Conservation (phyloP, 2,888 invertebrate genomes). For the Tinea semifulvella region DNA sequence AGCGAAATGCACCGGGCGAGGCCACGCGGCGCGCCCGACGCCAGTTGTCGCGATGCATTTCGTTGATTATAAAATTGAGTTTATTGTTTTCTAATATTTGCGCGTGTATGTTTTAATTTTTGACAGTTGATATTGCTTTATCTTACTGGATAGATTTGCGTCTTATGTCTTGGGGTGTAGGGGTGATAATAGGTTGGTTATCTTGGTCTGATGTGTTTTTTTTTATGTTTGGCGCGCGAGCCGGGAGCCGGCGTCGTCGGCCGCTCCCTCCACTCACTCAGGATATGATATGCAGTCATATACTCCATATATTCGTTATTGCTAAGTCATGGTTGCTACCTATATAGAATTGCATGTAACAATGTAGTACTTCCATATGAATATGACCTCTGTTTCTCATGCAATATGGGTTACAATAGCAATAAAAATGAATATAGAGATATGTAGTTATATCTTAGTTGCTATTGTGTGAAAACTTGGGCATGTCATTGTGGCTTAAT, state of each 20-base stretch:
- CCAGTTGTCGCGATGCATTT: slow-evolving; percentile 34
- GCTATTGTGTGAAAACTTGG: too few relatives aligned
- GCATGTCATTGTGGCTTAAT: too few relatives aligned
- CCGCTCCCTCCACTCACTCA: not conserved
- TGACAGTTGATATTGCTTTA: slow-evolving; percentile 64
- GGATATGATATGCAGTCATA: too few relatives aligned
- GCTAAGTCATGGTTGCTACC: not conserved
- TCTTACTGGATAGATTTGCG: slow-evolving; percentile 39
- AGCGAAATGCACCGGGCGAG: slow-evolving; percentile 62
- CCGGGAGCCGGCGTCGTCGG: slow-evolving; percentile 37
- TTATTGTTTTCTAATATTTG: slow-evolving; percentile 56
- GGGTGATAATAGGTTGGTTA: slow-evolving; percentile 44
- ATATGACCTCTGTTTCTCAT: not conserved
- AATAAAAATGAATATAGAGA: too few relatives aligned
- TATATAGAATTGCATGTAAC: not conserved
- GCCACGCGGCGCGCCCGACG: slow-evolving; percentile 53
- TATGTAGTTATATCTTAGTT: too few relatives aligned
- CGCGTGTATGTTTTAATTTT: slow-evolving; percentile 63
- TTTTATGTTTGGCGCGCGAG: slow-evolving; percentile 55
- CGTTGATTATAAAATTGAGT: slow-evolving; percentile 53
- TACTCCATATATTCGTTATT: not conserved
- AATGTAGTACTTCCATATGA: not conserved
- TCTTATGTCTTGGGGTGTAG: slow-evolving; percentile 38
- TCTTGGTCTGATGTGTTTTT: slow-evolving; percentile 38
- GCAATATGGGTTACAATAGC: not conserved